phyloP scores from a whole-genome alignment of 2,113 vertebrate species.

The Gavia stellata region DNA sequence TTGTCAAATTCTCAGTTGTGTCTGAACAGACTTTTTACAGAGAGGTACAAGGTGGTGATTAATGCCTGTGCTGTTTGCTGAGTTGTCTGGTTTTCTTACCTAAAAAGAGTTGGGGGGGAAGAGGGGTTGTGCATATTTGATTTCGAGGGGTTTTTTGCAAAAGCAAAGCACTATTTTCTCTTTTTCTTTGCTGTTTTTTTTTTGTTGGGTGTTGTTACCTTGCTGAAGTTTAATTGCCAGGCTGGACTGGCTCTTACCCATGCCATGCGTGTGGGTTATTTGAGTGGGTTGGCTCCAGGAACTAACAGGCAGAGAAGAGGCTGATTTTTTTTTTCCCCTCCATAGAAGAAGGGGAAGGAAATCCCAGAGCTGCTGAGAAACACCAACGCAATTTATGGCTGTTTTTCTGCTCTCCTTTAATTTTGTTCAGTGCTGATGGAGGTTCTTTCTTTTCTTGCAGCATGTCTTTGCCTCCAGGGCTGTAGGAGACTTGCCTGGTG shows the following conservation, averaged over 20 bases:
- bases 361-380: conserved; percentile 40
- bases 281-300: neutral
- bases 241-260: neutral
- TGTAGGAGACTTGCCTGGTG: neutral
- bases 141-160: neutral
- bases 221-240: neutral
- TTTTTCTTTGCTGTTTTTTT: neutral
- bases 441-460: neutral
- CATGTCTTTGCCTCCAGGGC: neutral
- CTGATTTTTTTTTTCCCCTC: neutral
- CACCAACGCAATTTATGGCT: neutral
- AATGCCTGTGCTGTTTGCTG: neutral
- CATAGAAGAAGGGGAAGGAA: neutral
- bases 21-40: neutral
- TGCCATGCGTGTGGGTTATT: neutral
- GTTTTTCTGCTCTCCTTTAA: neutral
- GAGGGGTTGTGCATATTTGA: neutral
- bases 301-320: neutral
- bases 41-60: neutral
- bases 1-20: neutral
- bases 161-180: neutral
- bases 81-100: neutral
- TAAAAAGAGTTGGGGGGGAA: neutral
- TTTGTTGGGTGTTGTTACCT: neutral
- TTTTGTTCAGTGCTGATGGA: neutral